A percentile compares a stretch with the other conserved stretches of the same genome.
These are phyloP conservation scores for Drosophila bunnanda DNA, from an alignment of 2,888 invertebrate species.

Conservation along the genomic window DNA sequence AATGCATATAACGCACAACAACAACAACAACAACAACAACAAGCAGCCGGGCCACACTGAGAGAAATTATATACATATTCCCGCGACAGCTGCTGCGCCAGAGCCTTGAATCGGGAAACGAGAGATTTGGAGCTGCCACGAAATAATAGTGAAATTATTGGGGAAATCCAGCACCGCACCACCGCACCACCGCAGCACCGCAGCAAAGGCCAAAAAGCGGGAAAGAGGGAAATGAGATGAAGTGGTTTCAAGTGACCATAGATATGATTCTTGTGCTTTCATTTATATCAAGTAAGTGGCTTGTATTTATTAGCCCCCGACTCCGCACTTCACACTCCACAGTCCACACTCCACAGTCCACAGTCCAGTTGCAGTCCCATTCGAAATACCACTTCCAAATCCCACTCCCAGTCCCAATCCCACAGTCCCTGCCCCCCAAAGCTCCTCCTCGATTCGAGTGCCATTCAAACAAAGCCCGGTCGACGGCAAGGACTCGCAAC, in stretches of 20 bases:
- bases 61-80: conserved; percentile 12
- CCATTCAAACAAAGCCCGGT: conserved; percentile 63
- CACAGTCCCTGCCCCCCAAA: conserved; percentile 7
- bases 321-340: too few species aligned
- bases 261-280: conserved; percentile 85
- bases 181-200: conserved; percentile 33
- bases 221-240: conserved; percentile 85
- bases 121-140: too few species aligned
- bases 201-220: conserved; percentile 69
- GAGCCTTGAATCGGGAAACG: conserved; percentile 38
- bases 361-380: not conserved
- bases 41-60: conserved; percentile 18
- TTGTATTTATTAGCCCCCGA: conserved; percentile 64
- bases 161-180: conserved; percentile 19
- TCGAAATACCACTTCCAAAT: not conserved
- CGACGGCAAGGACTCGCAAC: conserved; percentile 42
- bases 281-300: conserved; percentile 85
- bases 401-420: not conserved
- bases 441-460: conserved; percentile 48
- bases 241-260: conserved; percentile 85
- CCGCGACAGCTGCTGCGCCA: conserved; percentile 38
- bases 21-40: conserved; percentile 45
- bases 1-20: conserved; percentile 50
- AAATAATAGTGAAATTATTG: too few species aligned
- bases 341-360: too few species aligned